Evolutionary conservation across 2,888 invertebrate genomes (phyloP).

Genomic region (Ceraclea dissimilis): DNA sequence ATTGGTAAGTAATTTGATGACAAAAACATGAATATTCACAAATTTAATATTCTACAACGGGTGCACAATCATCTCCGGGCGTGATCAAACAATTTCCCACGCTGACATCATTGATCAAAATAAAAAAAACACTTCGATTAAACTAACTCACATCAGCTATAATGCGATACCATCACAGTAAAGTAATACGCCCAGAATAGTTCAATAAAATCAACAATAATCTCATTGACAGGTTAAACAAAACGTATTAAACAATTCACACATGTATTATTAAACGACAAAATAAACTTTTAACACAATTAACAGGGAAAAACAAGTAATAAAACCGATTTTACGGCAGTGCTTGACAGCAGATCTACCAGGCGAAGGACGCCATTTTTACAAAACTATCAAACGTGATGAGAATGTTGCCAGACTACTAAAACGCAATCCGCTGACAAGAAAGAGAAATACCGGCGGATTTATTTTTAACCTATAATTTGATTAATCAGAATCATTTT

Average conservation of each 20-base stretch:
- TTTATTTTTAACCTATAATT: no score
- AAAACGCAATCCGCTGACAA: no score
- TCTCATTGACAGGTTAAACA: conserved; percentile 1
- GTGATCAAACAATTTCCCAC: conserved; percentile 5
- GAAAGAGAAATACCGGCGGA: no score
- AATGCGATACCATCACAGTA: not conserved
- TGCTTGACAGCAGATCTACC: conserved; percentile 10
- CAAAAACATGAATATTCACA: no score
- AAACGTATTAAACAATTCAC: not conserved
- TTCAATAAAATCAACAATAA: not conserved
- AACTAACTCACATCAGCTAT: not conserved
- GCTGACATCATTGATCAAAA: conserved; percentile 15
- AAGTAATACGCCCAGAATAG: not conserved
- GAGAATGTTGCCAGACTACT: conserved; percentile 4
- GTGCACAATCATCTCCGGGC: not conserved
- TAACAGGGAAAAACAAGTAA: not conserved
- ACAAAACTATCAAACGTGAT: conserved; percentile 4
- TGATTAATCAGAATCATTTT: no score
- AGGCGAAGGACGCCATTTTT: conserved; percentile 11
- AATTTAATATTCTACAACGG: no score
- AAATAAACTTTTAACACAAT: not conserved
- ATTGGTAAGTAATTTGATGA: no score
- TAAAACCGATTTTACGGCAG: conserved; percentile 1
- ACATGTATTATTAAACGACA: not conserved
- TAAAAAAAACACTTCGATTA: conserved; percentile 1